These are phyloP conservation scores for Xanthorhoe spadicearia DNA, from an alignment of 2,888 invertebrate species.

Conservation along the genomic window DNA sequence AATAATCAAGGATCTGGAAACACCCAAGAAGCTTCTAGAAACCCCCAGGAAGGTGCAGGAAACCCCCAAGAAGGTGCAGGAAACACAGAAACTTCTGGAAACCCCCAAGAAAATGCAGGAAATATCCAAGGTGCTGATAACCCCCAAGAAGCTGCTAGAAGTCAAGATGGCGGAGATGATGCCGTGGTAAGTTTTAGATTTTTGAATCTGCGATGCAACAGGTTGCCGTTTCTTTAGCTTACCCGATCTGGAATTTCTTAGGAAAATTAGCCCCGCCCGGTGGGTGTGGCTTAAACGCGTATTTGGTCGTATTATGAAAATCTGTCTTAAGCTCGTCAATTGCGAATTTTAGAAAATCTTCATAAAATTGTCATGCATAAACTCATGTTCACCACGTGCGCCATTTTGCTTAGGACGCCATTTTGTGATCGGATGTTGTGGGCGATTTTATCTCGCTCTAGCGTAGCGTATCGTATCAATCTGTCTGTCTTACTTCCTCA, in stretches of 20 bases:
- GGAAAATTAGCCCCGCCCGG: background rate
- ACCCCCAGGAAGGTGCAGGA: background rate
- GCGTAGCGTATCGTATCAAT: background rate
- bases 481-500: conserved; percentile 5
- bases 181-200: conserved; percentile 33
- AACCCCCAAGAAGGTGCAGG: background rate
- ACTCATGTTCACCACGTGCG: background rate
- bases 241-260: background rate
- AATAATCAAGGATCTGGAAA: background rate
- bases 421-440: conserved; percentile 1
- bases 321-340: conserved; percentile 3
- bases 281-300: conserved; percentile 4
- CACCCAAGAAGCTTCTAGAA: conserved; percentile 1
- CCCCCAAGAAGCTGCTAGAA: conserved; percentile 12
- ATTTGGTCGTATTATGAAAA: conserved; percentile 7
- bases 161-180: conserved; percentile 24
- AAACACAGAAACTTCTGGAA: background rate
- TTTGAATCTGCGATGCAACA: conserved; percentile 6
- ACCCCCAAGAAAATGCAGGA: conserved; percentile 2
- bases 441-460: conserved; percentile 3
- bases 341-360: conserved; percentile 6
- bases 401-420: conserved; percentile 5
- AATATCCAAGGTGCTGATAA: background rate
- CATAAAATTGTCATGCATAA: background rate
- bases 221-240: conserved; percentile 1